Percentiles rank a stretch among this genome's conserved stretches.
These are phyloP conservation scores for Phoenicopterus ruber DNA, from an alignment of 2,113 vertebrate genomes.

Conservation along the genomic window DNA sequence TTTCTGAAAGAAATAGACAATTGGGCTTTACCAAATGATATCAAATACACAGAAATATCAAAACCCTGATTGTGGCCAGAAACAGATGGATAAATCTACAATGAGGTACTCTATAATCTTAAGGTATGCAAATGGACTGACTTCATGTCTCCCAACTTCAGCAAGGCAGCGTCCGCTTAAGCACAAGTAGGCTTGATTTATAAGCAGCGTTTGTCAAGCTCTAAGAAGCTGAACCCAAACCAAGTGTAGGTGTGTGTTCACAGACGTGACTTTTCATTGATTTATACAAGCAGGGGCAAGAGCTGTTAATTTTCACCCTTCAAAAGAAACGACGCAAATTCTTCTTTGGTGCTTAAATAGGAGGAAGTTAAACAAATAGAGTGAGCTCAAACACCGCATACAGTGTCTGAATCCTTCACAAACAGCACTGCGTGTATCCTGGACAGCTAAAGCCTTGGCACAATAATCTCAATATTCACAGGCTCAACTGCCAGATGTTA, in stretches of 20 bases:
- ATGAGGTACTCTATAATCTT: not conserved
- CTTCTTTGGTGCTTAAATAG: not conserved
- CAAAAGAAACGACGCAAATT: not conserved
- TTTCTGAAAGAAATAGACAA: not conserved
- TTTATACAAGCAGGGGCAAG: not conserved
- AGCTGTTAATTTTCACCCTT: not conserved
- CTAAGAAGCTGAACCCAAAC: not conserved
- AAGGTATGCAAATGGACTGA: not conserved
- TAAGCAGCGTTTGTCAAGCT: not conserved
- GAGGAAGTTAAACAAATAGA: not conserved
- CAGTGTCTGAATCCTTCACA: not conserved
- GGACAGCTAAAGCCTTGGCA: not conserved
- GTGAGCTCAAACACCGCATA: not conserved
- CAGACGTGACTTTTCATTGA: not conserved
- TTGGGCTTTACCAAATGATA: not conserved
- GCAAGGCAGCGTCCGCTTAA: not conserved
- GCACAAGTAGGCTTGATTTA: not conserved
- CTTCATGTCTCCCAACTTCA: not conserved
- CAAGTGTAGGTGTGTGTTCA: not conserved
- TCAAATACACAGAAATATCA: not conserved
- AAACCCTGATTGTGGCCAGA: not conserved
- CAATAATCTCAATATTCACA: accelerated
- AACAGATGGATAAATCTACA: not conserved
- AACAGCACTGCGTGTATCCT: not conserved
- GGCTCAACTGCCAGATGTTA: not conserved